These are phyloP conservation scores for Styela clava DNA, from an alignment of 23 tunicate genomes.

Conservation along the genomic window DNA sequence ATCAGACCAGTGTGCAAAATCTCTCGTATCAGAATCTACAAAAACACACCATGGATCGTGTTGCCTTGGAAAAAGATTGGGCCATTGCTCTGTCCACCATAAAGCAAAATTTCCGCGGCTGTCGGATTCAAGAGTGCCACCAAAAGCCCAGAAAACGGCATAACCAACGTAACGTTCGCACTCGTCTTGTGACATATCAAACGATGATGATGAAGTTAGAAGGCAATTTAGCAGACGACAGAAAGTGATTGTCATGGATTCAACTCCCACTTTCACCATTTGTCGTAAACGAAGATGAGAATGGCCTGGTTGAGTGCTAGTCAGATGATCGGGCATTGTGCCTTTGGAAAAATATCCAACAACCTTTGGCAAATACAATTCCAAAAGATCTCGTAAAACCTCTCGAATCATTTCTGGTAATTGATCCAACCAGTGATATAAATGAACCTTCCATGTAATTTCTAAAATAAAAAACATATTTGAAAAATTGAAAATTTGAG, in stretches of 20 bases:
- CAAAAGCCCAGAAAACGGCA: slow-evolving; percentile 90
- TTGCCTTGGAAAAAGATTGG: slow-evolving; percentile 47
- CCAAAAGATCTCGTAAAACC: slow-evolving; percentile 11
- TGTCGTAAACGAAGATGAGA: slow-evolving; percentile 41
- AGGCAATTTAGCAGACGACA: slow-evolving; percentile 69
- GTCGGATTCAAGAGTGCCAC: slow-evolving; percentile 74
- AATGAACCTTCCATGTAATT: slow-evolving; percentile 66
- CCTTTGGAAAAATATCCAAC: slow-evolving; percentile 32
- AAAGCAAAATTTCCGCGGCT: slow-evolving; percentile 48
- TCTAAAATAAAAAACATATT: slow-evolving; percentile 30
- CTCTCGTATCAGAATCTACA: slow-evolving; percentile 58
- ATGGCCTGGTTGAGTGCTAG: slow-evolving; percentile 7
- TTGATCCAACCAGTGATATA: slow-evolving; percentile 60
- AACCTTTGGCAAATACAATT: slow-evolving; percentile 43
- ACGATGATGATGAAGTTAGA: slow-evolving; percentile 28
- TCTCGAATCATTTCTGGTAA: slow-evolving; percentile 35
- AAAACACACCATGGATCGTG: slow-evolving; percentile 69
- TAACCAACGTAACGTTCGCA: slow-evolving; percentile 64
- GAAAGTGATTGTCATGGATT: slow-evolving; percentile 84
- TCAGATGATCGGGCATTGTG: slow-evolving; percentile 58
- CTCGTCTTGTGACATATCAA: slow-evolving; percentile 37
- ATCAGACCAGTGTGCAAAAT: slow-evolving; percentile 76
- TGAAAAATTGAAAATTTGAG: background rate
- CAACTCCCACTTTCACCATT: slow-evolving; percentile 33
- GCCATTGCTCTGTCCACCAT: slow-evolving; percentile 90